Evolutionary conservation across 2,113 vertebrate genomes (phyloP), one percentile per base, ranked within the genome.

Genomic region (Physeter macrocephalus): DNA sequence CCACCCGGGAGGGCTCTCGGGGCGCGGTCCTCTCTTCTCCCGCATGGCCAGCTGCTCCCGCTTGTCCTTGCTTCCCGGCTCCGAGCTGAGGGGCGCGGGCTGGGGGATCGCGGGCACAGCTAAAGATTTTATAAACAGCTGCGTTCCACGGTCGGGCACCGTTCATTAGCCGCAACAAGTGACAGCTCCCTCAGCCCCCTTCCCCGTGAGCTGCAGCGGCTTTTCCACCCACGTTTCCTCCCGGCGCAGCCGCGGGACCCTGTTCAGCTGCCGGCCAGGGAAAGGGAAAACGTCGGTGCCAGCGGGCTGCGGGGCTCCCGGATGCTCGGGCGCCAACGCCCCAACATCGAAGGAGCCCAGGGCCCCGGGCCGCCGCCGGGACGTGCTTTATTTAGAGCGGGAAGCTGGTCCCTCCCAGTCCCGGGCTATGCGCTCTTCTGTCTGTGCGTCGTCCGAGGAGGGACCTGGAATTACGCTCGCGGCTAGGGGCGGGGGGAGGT

Each of bases 141-240:
- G 92, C 11, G 36, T 62, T 74, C 92, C 43, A 21, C 81, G 57
- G 75, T 15, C n/a, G 4, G 89, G 88, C 83, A n/a, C 43, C 23
- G 10, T 81, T 93, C 67, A 94, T 80, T 71, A 85, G 93, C 85
- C 15, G 71, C 98, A 97, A 97, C 97, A 95, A 96, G 95, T 97
- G 97, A 93, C 74, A 18, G 93, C 86, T 62, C 88, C 75, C 67
- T 59, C 87, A 39, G 84, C 43, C 59, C 34, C 66, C 29, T 7
- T 0, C 54, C 81, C 85, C 31, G 2, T 1, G 62, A 11, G 95
- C 81, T 7, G 92, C 84, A 6, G 75, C 18, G 69, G 66, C 43
- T 93, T 72, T 86, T 21, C 94, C 82, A 41, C 59, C 88, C 94
- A 59, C 57, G 1, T 46, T 36, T 49, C 92, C 94, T 94, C 46